A percentile compares a stretch with the other conserved stretches of the same genome.
phyloP scores from a whole-genome alignment of 2,113 vertebrate species.

The Cervus canadensis region DNA sequence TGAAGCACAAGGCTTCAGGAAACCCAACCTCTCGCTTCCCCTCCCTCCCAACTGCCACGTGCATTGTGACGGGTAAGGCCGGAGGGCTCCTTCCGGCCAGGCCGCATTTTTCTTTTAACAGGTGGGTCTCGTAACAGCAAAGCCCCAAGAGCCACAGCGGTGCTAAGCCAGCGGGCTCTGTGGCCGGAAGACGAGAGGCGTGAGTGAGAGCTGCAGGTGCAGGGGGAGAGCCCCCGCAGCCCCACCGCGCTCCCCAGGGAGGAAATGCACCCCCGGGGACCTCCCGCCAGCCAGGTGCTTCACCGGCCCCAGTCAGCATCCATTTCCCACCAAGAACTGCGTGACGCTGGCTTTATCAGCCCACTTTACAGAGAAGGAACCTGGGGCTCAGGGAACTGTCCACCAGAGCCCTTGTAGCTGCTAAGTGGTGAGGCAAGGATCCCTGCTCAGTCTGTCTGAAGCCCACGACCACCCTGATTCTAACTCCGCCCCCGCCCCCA shows the following conservation, averaged over 20 bases:
- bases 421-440: neutral
- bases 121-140: constrained; percentile 4
- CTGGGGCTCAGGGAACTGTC: neutral
- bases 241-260: neutral
- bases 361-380: neutral
- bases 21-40: neutral
- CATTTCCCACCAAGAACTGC: neutral
- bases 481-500: neutral
- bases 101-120: neutral
- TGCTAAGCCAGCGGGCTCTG: neutral
- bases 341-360: neutral
- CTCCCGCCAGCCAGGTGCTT: neutral
- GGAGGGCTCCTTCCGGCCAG: neutral
- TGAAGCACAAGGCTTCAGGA: neutral
- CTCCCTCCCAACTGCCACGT: neutral
- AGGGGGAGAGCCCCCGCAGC: neutral
- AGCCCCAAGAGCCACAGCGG: neutral
- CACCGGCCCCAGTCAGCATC: no score
- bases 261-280: neutral
- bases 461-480: neutral
- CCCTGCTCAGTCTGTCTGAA: neutral
- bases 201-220: neutral
- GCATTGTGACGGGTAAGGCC: neutral
- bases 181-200: neutral
- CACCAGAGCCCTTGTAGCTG: neutral